These are phyloP conservation scores for Coenonympha glycerion DNA, from an alignment of 2,888 invertebrate species.

Conservation along the genomic window DNA sequence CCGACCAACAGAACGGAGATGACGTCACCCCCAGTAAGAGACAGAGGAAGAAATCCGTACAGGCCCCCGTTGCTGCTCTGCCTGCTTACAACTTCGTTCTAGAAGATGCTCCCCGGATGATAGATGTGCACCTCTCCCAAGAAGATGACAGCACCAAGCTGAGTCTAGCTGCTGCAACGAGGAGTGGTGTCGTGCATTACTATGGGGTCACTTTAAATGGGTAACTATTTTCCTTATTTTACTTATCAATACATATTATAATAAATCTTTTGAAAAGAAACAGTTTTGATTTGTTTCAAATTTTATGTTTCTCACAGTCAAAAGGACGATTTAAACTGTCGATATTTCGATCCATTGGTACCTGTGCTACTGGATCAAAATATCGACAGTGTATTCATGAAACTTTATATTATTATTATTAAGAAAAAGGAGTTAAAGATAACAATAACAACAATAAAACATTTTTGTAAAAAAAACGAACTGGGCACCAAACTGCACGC, in stretches of 20 bases:
- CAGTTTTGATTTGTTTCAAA: no score
- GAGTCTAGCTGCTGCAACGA: slow-evolving; percentile 77
- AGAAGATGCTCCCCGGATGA: slow-evolving; percentile 79
- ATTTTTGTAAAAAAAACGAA: no score
- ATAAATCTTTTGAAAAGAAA: no score
- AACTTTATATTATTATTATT: no score
- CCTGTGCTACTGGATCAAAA: no score
- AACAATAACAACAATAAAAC: no score
- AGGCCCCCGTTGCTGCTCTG: slow-evolving; percentile 31
- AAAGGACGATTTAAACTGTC: no score
- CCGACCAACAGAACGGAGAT: slow-evolving; percentile 43
- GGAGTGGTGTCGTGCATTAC: slow-evolving; percentile 86
- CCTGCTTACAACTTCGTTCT: slow-evolving; percentile 78
- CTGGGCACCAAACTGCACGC: no score
- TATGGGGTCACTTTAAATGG: slow-evolving; percentile 87
- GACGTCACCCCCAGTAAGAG: slow-evolving; percentile 50
- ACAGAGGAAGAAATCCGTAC: slow-evolving; percentile 50
- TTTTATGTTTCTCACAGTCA: no score
- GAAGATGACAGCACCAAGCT: slow-evolving; percentile 66
- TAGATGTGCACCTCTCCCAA: slow-evolving; percentile 65
- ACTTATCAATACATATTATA: background rate
- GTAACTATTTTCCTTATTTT: slow-evolving; percentile 52
- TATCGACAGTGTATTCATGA: no score
- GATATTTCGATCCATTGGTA: no score
- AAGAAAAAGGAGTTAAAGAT: no score